Base-by-base conservation (phyloP, 1,140 invertebrate species). In the Chrysopa pallens region DNA sequence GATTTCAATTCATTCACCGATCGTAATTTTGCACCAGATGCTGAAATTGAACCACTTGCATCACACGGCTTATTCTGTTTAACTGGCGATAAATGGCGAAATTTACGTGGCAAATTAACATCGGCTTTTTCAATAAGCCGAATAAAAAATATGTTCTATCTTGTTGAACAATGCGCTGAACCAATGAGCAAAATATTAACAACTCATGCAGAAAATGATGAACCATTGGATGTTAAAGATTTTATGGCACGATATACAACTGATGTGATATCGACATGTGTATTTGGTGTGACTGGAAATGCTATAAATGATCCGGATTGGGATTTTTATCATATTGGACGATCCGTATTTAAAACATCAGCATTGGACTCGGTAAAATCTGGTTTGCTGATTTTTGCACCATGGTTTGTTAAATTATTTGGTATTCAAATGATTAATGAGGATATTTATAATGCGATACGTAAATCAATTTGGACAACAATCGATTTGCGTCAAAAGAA, bases 61-160 rank as follows among this genome's bases (percentile, higher is more conserved):
- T 36, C 49, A 0, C 59, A 56, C 47, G 31, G 31, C 31, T 8
- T 64, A 0, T 59, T 64, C 41, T 36, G 50, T 4, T 33, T 60
- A 0, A 55, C 54, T 9, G 57, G 54, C 47, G 8, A 29, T 14
- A 45, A 55, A 38, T 77, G 74, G 74, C 66, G 64, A 41, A 50
- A 62, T 14, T 51, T 75, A 4, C 55, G 74, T 17, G 58, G 49
- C 12, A 66, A 66, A 36, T 52, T 76, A 1, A 64, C 67, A 1
- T 68, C 70, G 2, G 56, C 72, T 2, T 76, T 76, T 46, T 70
- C 71, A 0, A 64, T 70, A 1, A 66, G 62, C 0, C 74, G 73
- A 52, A 60, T 77, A 46, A 74, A 68, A 51, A 56, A 58, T 12
- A 72, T 75, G 67, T 46, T 45, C 29, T 52, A 59, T 9, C 56